These are phyloP conservation scores for Mechanitis mazaeus DNA, from an alignment of 2,888 invertebrate genomes.

Conservation along the genomic window DNA sequence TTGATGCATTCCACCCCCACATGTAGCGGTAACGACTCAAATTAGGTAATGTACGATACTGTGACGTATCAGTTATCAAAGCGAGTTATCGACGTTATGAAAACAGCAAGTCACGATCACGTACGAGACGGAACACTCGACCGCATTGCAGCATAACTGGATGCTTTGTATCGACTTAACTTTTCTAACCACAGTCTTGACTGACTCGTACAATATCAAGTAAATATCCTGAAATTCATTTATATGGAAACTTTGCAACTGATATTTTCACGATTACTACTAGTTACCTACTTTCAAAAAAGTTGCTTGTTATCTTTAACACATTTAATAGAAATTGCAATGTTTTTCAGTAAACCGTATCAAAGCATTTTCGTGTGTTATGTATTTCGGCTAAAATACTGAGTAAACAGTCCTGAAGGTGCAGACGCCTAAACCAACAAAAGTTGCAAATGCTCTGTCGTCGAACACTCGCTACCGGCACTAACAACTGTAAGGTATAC, in stretches of 20 bases:
- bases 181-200: no score
- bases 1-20: not conserved
- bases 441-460: slow-evolving; percentile 15
- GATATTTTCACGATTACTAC: no score
- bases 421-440: slow-evolving; percentile 22
- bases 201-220: no score
- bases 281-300: no score
- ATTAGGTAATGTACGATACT: slow-evolving; percentile 24
- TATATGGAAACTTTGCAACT: no score
- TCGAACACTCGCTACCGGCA: slow-evolving; percentile 23
- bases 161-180: no score
- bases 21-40: not conserved
- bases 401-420: slow-evolving; percentile 22
- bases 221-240: no score
- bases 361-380: slow-evolving; percentile 16
- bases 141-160: no score
- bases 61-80: slow-evolving; percentile 23
- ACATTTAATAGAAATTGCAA: not conserved
- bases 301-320: no score
- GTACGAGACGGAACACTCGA: no score
- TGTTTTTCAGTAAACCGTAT: slow-evolving; percentile 16
- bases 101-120: slow-evolving; percentile 18
- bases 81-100: slow-evolving; percentile 20
- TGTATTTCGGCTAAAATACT: slow-evolving; percentile 11
- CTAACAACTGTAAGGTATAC: slow-evolving; percentile 17